phyloP scores from a whole-genome alignment of 1,140 invertebrate species.

The Onthophagus taurus region DNA sequence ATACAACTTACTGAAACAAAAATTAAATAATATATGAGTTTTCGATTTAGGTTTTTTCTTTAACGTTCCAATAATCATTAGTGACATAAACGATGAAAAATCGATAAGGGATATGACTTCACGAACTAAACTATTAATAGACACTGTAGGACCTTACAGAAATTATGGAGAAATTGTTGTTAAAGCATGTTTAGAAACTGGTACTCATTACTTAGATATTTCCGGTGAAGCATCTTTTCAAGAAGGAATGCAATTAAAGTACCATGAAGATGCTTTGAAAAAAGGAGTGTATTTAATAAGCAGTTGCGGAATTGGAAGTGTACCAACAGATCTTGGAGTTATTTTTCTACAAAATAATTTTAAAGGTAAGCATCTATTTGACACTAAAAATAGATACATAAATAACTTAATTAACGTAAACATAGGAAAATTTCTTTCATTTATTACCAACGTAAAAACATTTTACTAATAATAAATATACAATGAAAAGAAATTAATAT shows the following conservation, averaged over 20 bases:
- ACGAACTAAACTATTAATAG: conserved; percentile 65
- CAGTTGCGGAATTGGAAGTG: conserved; percentile 83
- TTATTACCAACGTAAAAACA: too few species aligned
- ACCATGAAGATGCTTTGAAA: conserved; percentile 65
- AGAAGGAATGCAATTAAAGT: conserved; percentile 74
- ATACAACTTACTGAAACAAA: too few species aligned
- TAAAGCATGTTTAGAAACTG: conserved; percentile 72
- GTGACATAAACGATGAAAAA: conserved; percentile 63
- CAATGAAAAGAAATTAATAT: too few species aligned
- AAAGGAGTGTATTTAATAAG: conserved; percentile 74
- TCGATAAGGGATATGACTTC: conserved; percentile 68
- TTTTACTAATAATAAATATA: too few species aligned
- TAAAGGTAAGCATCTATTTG: conserved; percentile 47
- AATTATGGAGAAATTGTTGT: conserved; percentile 87
- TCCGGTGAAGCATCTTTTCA: conserved; percentile 83
- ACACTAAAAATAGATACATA: neutral
- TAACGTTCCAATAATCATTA: conserved; percentile 59
- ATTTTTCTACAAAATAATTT: conserved; percentile 66
- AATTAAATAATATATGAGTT: too few species aligned
- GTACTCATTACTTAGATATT: conserved; percentile 83
- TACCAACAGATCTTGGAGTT: conserved; percentile 79
- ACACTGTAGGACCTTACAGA: conserved; percentile 83
- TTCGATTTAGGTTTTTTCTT: conserved; percentile 49
- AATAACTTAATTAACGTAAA: too few species aligned
- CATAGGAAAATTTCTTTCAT: too few species aligned